Evolutionary conservation across 2,113 vertebrate species (phyloP), one percentile per base, ranked within the genome.

Genomic region (Lethenteron reissneri): DNA sequence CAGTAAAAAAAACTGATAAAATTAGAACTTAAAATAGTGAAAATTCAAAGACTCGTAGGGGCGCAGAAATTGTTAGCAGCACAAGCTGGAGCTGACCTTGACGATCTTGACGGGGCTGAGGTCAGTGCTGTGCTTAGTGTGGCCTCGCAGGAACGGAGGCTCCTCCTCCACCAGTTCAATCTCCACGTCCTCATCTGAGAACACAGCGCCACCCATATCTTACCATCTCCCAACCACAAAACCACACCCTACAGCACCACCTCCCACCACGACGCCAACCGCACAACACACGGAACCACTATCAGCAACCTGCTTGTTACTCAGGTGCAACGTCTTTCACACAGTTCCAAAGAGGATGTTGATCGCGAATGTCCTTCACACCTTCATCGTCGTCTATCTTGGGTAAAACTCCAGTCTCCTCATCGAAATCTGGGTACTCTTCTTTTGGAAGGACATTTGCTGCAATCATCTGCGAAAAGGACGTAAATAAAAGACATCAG

Each of bases 71-170:
- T 11, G 56, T 41, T 5, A 41, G 62, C 11, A 68, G n/a, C 21
- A 68, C 62, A 68, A 58, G 8, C 12, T 19, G 57, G 13, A 41
- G 58, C 68, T 71, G 72, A 97, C 94, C 90, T 99, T 99, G 10
- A 99, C 92, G 2, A 99, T 99, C 79, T 99, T 97, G 72, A 99
- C 95, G 10, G 94, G 94, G 72, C 92, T 99, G 89, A 99, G 97
- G 79, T 96, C 91, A 89, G 96, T 96, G 81, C 92, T 97, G 73
- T 96, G 92, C 71, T 96, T 96, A 17, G 94, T 97, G 77, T 99
- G 94, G 57, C 92, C 94, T 77, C 92, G 84, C 73, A 99, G 81
- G 80, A 99, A 99, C 0, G 94, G 92, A 1, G 94, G 94, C 57
- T 99, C 94, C 77, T 99, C 94, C 74, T 97, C 94, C 64, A 99